Evolutionary conservation across 2,113 vertebrate genomes (phyloP), one percentile per base, ranked within the genome.

Genomic region (Mixornis gularis): DNA sequence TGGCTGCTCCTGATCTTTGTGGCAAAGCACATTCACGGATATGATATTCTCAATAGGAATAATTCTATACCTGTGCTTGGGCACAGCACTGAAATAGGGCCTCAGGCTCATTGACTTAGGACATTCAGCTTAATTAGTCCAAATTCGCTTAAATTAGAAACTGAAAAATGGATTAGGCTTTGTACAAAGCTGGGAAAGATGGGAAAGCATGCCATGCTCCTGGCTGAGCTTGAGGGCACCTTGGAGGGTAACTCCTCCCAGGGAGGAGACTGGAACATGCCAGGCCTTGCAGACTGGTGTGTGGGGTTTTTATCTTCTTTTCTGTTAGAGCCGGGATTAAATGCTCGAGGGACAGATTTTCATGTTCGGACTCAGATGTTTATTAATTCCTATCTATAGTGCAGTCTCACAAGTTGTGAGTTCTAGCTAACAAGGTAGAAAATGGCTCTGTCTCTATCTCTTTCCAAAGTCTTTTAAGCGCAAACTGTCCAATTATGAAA

Each of bases 111-210:
- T 59, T 89, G n/a, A 30, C 55, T 27, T 70, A 55, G 51, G 43
- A 29, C 38, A 40, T 90, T 76, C 63, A 83, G 73, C 38, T 77
- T 83, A 85, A 93, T 80, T 90, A 88, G 22, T 80, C 60, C 64
- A 84, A 95, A 92, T 86, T 77, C 32, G 80, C 83, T 90, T 59
- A 55, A 88, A 69, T 71, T 77, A 77, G 52, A 51, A 90, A 88
- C 17, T 83, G 29, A 83, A 70, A 53, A 88, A 74, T 69, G 20
- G 68, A 70, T 88, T 94, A 92, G 71, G 32, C 64, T 95, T 94
- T 89, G 53, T 77, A 65, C 62, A 87, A 85, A 85, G 22, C 72
- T 52, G 79, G 62, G 5, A 73, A 56, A 60, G 21, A 24, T 30
- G n/a, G 52, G 58, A 49, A 56, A 53, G 17, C 7, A 8, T 1